phyloP scores from a whole-genome alignment of 2,113 vertebrate genomes.

The Sinocyclocheilus rhinocerous region DNA sequence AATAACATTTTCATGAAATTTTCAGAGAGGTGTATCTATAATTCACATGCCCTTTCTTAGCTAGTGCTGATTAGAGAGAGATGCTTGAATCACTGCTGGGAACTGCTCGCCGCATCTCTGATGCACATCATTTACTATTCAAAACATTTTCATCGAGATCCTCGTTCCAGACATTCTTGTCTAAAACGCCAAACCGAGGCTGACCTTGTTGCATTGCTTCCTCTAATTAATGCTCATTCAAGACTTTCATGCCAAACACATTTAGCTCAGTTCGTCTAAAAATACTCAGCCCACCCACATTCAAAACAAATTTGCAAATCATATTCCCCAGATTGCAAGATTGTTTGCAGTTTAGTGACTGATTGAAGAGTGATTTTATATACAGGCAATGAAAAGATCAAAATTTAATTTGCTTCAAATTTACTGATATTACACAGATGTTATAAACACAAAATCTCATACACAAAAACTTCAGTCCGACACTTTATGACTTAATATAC shows the following conservation, averaged over 20 bases:
- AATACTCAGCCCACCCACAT: conserved; percentile 24
- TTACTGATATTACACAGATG: conserved; percentile 2
- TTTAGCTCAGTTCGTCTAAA: conserved; percentile 7
- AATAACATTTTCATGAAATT: conserved; percentile 57
- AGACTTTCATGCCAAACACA: conserved; percentile 21
- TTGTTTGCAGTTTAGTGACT: conserved; percentile 2
- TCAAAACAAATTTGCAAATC: conserved; percentile 23
- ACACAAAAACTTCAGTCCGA: background rate
- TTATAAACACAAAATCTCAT: background rate
- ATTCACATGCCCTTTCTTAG: conserved; percentile 42
- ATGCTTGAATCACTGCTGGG: conserved; percentile 18
- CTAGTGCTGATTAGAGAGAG: conserved; percentile 43
- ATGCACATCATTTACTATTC: conserved; percentile 12
- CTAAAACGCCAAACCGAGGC: conserved; percentile 17
- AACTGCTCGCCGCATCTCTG: background rate
- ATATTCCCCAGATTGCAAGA: conserved; percentile 14
- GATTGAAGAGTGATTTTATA: conserved; percentile 16
- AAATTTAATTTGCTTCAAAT: background rate
- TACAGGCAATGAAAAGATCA: background rate
- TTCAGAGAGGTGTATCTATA: conserved; percentile 46
- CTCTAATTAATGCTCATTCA: conserved; percentile 28
- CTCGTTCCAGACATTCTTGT: conserved; percentile 22
- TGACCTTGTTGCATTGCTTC: conserved; percentile 2
- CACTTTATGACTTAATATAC: background rate
- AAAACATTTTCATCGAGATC: conserved; percentile 5